Base-by-base conservation (phyloP, 2,113 vertebrate genomes). In the Malurus alboscapulatus region DNA sequence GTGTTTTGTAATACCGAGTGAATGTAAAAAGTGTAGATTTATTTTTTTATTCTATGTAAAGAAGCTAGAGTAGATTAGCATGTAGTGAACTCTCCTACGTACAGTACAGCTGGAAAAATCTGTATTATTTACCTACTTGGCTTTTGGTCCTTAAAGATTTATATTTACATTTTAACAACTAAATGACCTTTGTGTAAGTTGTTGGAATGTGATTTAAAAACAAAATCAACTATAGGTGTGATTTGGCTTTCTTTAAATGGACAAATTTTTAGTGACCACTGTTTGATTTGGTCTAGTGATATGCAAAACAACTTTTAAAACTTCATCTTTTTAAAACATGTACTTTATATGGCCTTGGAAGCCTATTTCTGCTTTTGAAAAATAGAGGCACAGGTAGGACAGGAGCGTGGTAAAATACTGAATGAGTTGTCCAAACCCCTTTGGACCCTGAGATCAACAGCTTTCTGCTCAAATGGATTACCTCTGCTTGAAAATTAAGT, bases 381-480 rank as follows among this genome's bases (percentile, higher is more conserved):
- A 58, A 73, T 10, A 34, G 38, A 63, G 34, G 26, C 14, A 17
- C 5, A 27, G 20, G 14, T 58, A 24, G 26, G 15, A 54, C 5
- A 38, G 7, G 5, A 1, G 0, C 15, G 11, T 59, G 26, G 6
- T 30, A 45, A 81, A 76, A 19, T n/a, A 34, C 6, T 30, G 57
- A 24, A 29, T 3, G 40, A 53, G 10, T 36, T 88, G 24, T 40
- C 32, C 27, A 62, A 69, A 69, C 13, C 1, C 27, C 18, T 62
- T 62, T 74, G 10, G 12, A 44, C 12, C 3, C 14, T 22, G 20
- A 57, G 12, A 24, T 48, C 4, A 0, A 0, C 61, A 27, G 1
- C 20, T 44, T 78, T 78, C 42, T 82, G n/a, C 21, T 24, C 19
- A 71, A 44, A 38, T 20, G 9, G 25, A 55, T 36, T 21, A 38